These are phyloP conservation scores for Diacarnus erythraeanus DNA, from an alignment of 37 sponge, comb jelly and placozoan genomes.

Conservation along the genomic window DNA sequence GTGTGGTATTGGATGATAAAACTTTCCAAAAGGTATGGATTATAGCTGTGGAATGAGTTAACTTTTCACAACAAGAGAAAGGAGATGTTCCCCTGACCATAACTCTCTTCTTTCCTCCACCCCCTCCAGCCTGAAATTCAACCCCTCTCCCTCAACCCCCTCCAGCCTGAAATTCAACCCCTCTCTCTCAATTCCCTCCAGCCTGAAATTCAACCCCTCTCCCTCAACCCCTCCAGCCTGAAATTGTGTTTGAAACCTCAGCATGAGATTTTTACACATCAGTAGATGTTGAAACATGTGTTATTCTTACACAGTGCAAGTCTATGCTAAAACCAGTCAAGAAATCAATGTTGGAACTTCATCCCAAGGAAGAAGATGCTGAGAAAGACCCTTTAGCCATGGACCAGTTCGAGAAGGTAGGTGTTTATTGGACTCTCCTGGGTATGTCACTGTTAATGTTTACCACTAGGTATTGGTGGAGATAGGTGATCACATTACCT, in stretches of 20 bases:
- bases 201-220: too few relatives aligned
- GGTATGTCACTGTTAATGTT: not conserved
- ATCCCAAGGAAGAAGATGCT: slow-evolving; percentile 41
- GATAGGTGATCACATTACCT: slow-evolving; percentile 78
- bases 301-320: slow-evolving; percentile 13
- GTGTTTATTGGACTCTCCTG: not conserved
- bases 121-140: too few relatives aligned
- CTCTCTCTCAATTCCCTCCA: too few relatives aligned
- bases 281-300: too few relatives aligned
- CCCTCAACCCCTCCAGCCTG: too few relatives aligned
- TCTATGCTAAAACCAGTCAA: slow-evolving; percentile 81
- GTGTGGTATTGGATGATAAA: slow-evolving; percentile 52
- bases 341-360: slow-evolving; percentile 54
- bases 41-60: too few relatives aligned
- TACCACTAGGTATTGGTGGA: slow-evolving; percentile 55
- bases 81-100: too few relatives aligned
- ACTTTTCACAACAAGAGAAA: too few relatives aligned
- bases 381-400: slow-evolving; percentile 41
- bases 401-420: slow-evolving; percentile 66
- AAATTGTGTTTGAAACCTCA: too few relatives aligned
- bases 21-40: slow-evolving; percentile 48
- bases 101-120: too few relatives aligned
- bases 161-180: too few relatives aligned
- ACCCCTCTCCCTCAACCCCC: too few relatives aligned
- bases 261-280: not conserved